Conservation (phyloP, 2,797 vertebrate species). For the Champsocephalus gunnari region DNA sequence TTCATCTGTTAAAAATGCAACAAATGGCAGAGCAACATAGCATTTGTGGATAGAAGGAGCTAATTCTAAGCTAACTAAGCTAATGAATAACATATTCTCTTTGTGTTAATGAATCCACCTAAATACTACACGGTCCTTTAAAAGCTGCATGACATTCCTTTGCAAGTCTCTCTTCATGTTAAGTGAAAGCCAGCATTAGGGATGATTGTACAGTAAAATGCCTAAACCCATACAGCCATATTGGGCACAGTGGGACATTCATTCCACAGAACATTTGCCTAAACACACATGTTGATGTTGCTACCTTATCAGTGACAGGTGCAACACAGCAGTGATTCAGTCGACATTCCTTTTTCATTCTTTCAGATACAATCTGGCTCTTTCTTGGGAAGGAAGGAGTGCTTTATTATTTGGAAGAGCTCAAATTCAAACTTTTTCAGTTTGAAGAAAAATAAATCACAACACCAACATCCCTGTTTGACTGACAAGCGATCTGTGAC, state of each 20-base stretch:
- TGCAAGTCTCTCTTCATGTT: background rate
- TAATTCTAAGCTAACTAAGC: too few species aligned
- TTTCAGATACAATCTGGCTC: background rate
- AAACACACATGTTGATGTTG: background rate
- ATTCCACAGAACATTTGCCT: background rate
- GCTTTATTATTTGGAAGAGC: background rate
- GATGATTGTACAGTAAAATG: background rate
- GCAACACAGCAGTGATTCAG: background rate
- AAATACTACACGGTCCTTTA: background rate
- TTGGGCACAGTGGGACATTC: background rate
- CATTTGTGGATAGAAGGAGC: too few species aligned
- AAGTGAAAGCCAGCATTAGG: background rate
- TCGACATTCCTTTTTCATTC: too few species aligned
- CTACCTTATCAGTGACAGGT: background rate
- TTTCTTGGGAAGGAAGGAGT: background rate
- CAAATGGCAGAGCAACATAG: too few species aligned
- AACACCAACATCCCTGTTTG: constrained; percentile 8
- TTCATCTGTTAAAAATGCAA: too few species aligned
- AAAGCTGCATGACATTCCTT: background rate
- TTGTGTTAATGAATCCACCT: too few species aligned
- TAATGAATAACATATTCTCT: too few species aligned
- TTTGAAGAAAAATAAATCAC: constrained; percentile 15
- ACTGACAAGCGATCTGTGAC: constrained; percentile 41
- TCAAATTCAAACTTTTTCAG: background rate
- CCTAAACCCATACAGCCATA: background rate